phyloP scores from a whole-genome alignment of 2,888 invertebrate species.

The Athetis lepigone region DNA sequence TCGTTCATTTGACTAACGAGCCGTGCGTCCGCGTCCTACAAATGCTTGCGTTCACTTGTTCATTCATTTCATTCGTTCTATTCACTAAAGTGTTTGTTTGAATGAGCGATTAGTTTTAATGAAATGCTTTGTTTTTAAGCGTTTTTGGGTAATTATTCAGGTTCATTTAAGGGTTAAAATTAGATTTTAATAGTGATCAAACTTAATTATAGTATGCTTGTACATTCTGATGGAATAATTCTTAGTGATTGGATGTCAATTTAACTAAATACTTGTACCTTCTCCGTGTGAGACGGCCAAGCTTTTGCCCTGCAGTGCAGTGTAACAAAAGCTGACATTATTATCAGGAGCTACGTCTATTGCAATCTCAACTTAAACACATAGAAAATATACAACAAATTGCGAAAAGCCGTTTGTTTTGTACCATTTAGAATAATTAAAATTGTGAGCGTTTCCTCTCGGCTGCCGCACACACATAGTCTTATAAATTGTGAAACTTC shows the following conservation, averaged over 20 bases:
- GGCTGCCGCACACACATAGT: constrained; percentile 27
- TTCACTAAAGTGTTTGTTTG: constrained; percentile 18
- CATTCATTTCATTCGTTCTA: constrained; percentile 49
- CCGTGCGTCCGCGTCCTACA: constrained; percentile 43
- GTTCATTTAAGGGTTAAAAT: no score
- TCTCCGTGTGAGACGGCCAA: no score
- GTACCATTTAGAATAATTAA: constrained; percentile 47
- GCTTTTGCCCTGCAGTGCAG: no score
- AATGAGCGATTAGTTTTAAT: constrained; percentile 33
- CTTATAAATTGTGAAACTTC: constrained; percentile 67
- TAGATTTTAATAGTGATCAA: no score
- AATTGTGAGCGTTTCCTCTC: constrained; percentile 36
- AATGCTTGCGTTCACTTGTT: constrained; percentile 44
- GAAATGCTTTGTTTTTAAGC: constrained; percentile 1
- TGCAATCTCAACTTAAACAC: no score
- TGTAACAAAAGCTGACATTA: no score
- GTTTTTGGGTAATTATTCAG: neutral
- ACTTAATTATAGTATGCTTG: no score
- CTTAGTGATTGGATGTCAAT: no score
- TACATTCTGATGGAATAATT: no score
- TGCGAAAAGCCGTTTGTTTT: neutral
- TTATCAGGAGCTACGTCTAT: no score
- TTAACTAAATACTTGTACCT: no score
- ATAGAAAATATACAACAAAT: constrained; percentile 5
- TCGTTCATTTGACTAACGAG: constrained; percentile 65